Base-by-base conservation (phyloP, 2,888 invertebrate species). In the Amiota communis region DNA sequence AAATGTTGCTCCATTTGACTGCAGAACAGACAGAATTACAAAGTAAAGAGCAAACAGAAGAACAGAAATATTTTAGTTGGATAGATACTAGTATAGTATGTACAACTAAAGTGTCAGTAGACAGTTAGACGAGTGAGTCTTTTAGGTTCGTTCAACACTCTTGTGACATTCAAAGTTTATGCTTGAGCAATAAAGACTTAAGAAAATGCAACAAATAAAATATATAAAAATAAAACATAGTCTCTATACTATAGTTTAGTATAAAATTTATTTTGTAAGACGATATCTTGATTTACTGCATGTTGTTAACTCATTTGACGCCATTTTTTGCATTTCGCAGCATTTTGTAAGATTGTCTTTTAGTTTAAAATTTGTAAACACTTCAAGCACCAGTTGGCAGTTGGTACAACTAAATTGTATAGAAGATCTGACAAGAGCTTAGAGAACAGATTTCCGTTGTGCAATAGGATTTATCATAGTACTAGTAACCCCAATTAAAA, bases 91-190 rank as follows among this genome's bases (percentile, higher is more conserved):
- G n/a, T 3, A 23, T 23, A 23, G 2, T 23, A 23, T 3, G 3
- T 23, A 36, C 36, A 36, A 36, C 36, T 36, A 0, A 36, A 36
- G 36, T 36, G 36, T 36, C 36, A 36, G 36, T 36, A 36, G 36
- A 36, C 36, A 36, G 36, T 36, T 36, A 36, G 36, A 36, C 36
- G 23, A 23, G 23, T 23, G 36, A 36, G 36, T 36, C 36, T 36
- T 36, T 36, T 36, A 36, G 36, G 59, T 23, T 23, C 23, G 23
- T 23, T 23, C 23, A 23, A 23, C 23, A 23, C 23, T 23, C 17
- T 59, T 51, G 51, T 68, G 67, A 68, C 67, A 68, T 68, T 68
- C 67, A 68, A 68, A 68, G 67, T 68, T 68, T 68, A 68, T 53
- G 67, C 65, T 68, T 68, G 67, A 20, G 59, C 59, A 59, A 59